Percentiles rank a stretch among this genome's conserved stretches.
These are phyloP conservation scores for Glossosoma conforme DNA, from an alignment of 1,140 invertebrate species.

Conservation along the genomic window DNA sequence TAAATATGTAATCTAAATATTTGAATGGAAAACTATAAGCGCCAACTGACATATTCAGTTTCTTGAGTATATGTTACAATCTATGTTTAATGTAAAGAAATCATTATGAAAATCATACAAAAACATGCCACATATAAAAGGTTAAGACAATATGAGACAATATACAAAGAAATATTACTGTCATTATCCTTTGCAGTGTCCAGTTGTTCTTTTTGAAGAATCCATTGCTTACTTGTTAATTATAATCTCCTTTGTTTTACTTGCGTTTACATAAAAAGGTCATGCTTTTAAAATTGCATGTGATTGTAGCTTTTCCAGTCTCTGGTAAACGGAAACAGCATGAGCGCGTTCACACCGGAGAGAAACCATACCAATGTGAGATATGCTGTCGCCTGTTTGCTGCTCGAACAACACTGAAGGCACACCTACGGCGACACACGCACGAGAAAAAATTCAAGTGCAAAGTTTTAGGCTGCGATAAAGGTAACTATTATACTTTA, in stretches of 20 bases:
- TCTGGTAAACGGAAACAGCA: constrained; percentile 23
- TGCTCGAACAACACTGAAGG: constrained; percentile 19
- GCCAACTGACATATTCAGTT: no score
- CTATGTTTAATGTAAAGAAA: no score
- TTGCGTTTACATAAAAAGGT: no score
- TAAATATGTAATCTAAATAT: neutral
- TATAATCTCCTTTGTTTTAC: neutral
- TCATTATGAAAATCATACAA: no score
- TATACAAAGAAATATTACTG: neutral
- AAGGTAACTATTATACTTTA: constrained; percentile 10
- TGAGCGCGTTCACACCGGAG: constrained; percentile 49
- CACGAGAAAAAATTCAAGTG: constrained; percentile 18
- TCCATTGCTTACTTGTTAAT: neutral
- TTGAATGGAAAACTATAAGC: neutral
- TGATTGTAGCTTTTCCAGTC: constrained; percentile 19
- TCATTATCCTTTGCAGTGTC: neutral
- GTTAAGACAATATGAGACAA: neutral
- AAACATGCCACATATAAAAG: neutral
- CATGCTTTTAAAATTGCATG: neutral
- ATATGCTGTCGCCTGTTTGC: constrained; percentile 41
- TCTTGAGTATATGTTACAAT: no score
- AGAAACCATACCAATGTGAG: constrained; percentile 56
- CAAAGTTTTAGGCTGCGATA: constrained; percentile 17
- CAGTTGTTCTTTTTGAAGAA: neutral
- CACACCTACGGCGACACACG: constrained; percentile 23